Evolutionary conservation across 2,113 vertebrate genomes (phyloP), one percentile per base, ranked within the genome.

Genomic region (Ictidomys tridecemlineatus): DNA sequence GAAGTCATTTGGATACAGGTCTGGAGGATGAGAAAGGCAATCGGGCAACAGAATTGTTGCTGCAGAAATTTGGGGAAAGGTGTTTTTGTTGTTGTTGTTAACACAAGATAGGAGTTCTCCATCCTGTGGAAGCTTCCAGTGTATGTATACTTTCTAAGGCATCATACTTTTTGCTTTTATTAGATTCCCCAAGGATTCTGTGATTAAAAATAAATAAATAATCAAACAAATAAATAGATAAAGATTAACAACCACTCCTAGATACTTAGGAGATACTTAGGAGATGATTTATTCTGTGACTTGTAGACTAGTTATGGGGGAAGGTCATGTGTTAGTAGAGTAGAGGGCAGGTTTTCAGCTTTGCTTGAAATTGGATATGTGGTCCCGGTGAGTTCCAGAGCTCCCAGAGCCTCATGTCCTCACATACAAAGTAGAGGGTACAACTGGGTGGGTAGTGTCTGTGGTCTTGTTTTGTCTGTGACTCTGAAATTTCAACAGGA

Each of bases 1-100:
- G 24, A 91, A 92, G 63, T 92, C 77, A 69, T 61, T 92, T 77
- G 86, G 79, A 93, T 93, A 95, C 32, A 88, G 28, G 37, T 93
- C 92, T 87, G 77, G 24, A 83, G 58, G 53, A 51, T 24, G 7
- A 89, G 76, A 58, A 96, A 89, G 20, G 65, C 2, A 45, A 39
- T 37, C 10, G 20, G 12, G 39, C 69, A 24, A 22, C n/a, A 45
- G 18, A 65, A 72, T 28, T 32, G 32, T 1, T 39, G 76, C 48
- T 80, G 26, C 8, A 70, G 72, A 95, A 89, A 90, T 94, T 24
- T 88, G 48, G 56, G 37, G 39, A 61, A 32, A 22, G 10, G 26
- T 72, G 10, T 34, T 69, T 16, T 34, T 69, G 12, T 34, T 69
- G 34, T 34, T 72, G 48, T 30, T 72, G 48, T 34, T 95, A 82